Base-by-base conservation (phyloP, 2,113 vertebrate species). In the Orthonyx spaldingii region DNA sequence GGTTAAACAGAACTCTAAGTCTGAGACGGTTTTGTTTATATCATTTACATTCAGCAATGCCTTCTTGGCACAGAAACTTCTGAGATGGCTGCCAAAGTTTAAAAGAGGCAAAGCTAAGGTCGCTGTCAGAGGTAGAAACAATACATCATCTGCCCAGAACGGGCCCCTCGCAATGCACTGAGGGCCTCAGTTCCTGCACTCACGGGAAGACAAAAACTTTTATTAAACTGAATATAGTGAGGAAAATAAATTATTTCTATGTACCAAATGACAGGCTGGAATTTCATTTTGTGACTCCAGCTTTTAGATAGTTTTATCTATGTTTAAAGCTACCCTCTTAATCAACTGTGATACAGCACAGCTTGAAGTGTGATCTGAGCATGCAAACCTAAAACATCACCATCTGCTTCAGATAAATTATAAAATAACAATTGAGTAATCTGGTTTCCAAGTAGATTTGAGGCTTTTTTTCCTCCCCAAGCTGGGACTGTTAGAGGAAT, bases 11-110 rank as follows among this genome's bases (percentile, higher is more conserved):
- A 95, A 64, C 86, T 81, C 79, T 7, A 91, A 84, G 79, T 53
- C 86, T 68, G 92, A 96, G 96, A 88, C 64, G n/a, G 63, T 91
- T 89, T 95, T 96, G 97, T 95, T 97, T 96, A 96, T 94, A 96
- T 94, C 84, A 77, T 97, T 97, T 95, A 95, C 82, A 81, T 95
- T 64, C 86, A 87, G 90, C 95, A 90, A 93, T 88, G 92, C 84
- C 72, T 90, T 90, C 81, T 96, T 96, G 95, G 95, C 95, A 90
- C 69, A 91, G 75, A 90, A 84, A 88, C 32, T 28, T 28, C 57
- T 60, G 79, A 2, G 1, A 57, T 20, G 64, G 84, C 87, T 97
- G 94, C 94, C 96, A 96, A 93, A 86, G 92, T 92, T 95, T 91
- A 79, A 72, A 94, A 94, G 93, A 96, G 85, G 93, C 90, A 87